Evolutionary conservation across 2,113 vertebrate species (phyloP).

Genomic region (Turnix velox): DNA sequence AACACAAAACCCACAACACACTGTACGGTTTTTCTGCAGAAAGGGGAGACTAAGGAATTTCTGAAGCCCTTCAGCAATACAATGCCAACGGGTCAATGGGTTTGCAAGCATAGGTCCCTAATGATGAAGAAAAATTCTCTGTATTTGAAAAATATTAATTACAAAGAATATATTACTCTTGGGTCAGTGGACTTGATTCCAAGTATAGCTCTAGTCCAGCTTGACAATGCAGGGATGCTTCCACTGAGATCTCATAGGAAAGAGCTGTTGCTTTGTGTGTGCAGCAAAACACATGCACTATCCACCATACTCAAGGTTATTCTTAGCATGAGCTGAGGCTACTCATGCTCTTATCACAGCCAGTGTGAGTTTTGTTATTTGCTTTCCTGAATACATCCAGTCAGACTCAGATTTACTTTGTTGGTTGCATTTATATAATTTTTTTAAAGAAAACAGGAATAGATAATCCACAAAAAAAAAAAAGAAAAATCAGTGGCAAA

Average conservation of each 20-base stretch:
- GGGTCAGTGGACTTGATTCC: background rate
- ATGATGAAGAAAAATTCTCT: background rate
- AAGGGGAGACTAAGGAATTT: background rate
- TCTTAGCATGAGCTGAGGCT: constrained; percentile 31
- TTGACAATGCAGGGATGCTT: constrained; percentile 38
- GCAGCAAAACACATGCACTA: constrained; percentile 26
- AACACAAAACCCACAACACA: background rate
- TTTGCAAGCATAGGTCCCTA: background rate
- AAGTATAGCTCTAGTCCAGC: background rate
- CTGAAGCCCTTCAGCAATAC: background rate
- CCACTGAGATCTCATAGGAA: constrained; percentile 46
- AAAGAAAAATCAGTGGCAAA: background rate
- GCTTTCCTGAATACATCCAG: background rate
- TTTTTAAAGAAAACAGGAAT: background rate
- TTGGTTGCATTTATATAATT: background rate
- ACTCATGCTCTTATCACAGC: background rate
- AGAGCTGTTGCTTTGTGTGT: constrained; percentile 29
- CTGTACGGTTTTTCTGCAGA: background rate
- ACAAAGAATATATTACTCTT: background rate
- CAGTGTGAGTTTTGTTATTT: constrained; percentile 9
- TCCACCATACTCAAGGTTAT: background rate
- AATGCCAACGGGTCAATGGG: background rate
- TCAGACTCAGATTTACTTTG: background rate
- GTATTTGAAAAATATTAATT: constrained; percentile 15
- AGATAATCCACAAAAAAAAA: background rate